A percentile compares a stretch with the other conserved stretches of the same genome.
Evolutionary conservation across 2,797 vertebrate genomes (phyloP).

Genomic region (Tinamus major): DNA sequence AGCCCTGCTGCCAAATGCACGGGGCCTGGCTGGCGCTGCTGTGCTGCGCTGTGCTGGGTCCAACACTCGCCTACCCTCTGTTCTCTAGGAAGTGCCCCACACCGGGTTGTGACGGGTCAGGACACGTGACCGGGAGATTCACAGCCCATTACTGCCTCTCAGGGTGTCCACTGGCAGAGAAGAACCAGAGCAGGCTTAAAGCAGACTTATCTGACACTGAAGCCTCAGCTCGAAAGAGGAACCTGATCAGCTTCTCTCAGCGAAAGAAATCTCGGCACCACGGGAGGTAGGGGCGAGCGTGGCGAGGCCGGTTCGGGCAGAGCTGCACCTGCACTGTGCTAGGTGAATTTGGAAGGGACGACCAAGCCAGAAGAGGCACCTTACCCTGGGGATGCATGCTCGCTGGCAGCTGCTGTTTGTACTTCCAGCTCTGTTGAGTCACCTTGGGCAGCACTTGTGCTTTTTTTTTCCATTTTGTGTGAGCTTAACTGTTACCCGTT

Average conservation of each 20-base stretch:
- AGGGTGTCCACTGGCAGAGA: slow-evolving; percentile 95
- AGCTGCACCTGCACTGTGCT: rapidly evolving
- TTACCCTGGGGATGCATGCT: rapidly evolving
- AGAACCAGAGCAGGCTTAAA: slow-evolving; percentile 94
- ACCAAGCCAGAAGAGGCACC: background rate
- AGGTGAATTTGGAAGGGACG: background rate
- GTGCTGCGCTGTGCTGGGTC: background rate
- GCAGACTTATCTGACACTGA: slow-evolving; percentile 91
- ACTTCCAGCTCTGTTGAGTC: background rate
- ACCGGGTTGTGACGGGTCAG: slow-evolving; percentile 95
- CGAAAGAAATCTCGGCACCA: slow-evolving; percentile 95
- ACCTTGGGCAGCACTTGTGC: background rate
- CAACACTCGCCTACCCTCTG: background rate
- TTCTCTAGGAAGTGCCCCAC: slow-evolving; percentile 96
- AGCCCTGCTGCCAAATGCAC: background rate
- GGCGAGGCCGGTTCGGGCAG: rapidly evolving
- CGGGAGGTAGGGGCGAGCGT: slow-evolving; percentile 84
- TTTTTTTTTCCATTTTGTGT: background rate
- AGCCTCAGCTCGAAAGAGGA: slow-evolving; percentile 85
- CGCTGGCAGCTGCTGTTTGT: background rate
- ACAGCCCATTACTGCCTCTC: slow-evolving; percentile 98
- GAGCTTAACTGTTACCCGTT: background rate
- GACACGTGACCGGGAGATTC: slow-evolving; percentile 96
- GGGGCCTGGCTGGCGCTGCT: rapidly evolving
- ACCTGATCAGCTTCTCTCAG: slow-evolving; percentile 88